A percentile compares a stretch with the other conserved stretches of the same genome.
These are phyloP conservation scores for Sesia bembeciformis DNA, from an alignment of 2,888 invertebrate genomes.

Conservation along the genomic window DNA sequence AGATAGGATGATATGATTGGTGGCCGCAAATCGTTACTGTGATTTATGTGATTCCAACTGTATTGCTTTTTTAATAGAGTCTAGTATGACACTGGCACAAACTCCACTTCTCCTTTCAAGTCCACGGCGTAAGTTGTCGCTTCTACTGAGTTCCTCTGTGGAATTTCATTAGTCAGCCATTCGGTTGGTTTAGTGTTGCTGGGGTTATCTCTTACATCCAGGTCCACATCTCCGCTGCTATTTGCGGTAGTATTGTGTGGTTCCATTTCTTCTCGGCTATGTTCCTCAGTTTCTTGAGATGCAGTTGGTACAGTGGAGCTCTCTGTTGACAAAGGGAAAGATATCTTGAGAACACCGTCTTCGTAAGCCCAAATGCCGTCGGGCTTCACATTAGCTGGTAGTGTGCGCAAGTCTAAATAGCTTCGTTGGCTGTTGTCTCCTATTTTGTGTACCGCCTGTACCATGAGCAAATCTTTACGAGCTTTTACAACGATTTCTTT, in stretches of 20 bases:
- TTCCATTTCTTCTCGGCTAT: slow-evolving; percentile 40
- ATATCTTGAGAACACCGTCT: background rate
- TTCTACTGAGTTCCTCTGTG: background rate
- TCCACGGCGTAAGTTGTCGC: background rate
- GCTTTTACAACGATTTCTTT: background rate
- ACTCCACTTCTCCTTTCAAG: background rate
- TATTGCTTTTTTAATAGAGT: too few species aligned
- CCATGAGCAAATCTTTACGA: background rate
- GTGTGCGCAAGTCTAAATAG: background rate
- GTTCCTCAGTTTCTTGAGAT: slow-evolving; percentile 12
- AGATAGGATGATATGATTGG: too few species aligned
- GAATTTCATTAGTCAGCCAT: background rate
- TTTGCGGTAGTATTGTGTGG: slow-evolving; percentile 7
- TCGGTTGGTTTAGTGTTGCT: background rate
- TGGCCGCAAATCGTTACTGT: too few species aligned
- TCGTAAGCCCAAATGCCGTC: background rate
- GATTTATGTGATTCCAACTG: too few species aligned
- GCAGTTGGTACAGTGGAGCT: slow-evolving; percentile 5
- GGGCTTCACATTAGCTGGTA: background rate
- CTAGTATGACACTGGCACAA: slow-evolving; percentile 9
- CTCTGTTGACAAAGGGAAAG: background rate
- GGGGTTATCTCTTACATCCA: slow-evolving; percentile 6
- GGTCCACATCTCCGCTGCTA: slow-evolving; percentile 24
- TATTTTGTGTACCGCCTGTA: background rate
- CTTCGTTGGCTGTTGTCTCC: background rate